Conservation (phyloP, 2,888 invertebrate genomes). For the Ophion ventricosus region DNA sequence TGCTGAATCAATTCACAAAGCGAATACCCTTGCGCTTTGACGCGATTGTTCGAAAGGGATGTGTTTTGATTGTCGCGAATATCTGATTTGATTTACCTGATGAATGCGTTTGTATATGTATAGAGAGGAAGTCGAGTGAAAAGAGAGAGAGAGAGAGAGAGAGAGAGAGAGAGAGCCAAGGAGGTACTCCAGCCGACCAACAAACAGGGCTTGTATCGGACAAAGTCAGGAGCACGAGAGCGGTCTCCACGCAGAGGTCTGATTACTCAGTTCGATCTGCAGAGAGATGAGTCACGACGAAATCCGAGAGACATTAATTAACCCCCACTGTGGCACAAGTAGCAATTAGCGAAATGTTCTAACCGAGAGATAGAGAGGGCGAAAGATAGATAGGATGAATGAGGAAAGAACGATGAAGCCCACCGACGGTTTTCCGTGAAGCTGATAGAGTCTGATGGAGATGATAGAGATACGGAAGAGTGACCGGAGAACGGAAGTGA, state of each 20-base stretch:
- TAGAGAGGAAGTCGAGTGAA: background rate
- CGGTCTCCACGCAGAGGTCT: constrained; percentile 36
- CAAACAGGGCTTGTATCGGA: constrained; percentile 38
- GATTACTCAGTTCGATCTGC: constrained; percentile 64
- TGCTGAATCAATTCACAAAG: background rate
- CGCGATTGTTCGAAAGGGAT: background rate
- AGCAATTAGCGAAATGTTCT: constrained; percentile 65
- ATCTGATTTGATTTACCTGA: constrained; percentile 50
- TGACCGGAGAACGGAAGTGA: constrained; percentile 41
- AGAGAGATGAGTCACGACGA: constrained; percentile 60
- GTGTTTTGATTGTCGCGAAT: constrained; percentile 49
- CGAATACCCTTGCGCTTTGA: background rate
- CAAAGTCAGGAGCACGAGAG: constrained; percentile 27
- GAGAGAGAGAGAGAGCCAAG: constrained; percentile 20
- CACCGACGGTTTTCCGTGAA: constrained; percentile 46
- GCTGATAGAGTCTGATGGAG: constrained; percentile 44
- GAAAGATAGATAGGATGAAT: constrained; percentile 6
- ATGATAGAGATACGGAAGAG: constrained; percentile 45
- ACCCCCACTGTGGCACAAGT: constrained; percentile 62
- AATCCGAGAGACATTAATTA: constrained; percentile 66
- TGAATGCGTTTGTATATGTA: constrained; percentile 6
- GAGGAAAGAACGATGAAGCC: constrained; percentile 31
- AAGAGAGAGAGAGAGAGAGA: background rate
- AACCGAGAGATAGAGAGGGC: constrained; percentile 3
- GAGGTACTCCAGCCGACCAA: constrained; percentile 30